A percentile compares a stretch with the other conserved stretches of the same genome.
phyloP scores from a whole-genome alignment of 2,888 invertebrate species.

The Gortyna flavago region DNA sequence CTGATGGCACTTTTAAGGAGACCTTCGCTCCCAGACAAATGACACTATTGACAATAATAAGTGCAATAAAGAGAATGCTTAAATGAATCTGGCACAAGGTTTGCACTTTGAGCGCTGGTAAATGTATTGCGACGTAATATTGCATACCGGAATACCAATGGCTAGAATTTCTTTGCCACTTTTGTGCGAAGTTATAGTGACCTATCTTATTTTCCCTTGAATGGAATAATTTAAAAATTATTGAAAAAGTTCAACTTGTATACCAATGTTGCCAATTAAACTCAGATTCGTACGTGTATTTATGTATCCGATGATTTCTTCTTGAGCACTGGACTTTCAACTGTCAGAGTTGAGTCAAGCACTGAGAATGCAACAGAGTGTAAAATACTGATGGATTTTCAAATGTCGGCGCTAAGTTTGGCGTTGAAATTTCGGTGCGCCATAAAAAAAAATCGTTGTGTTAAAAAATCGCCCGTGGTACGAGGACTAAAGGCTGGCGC shows the following conservation, averaged over 20 bases:
- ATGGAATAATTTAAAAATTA: not conserved
- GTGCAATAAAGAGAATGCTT: slow-evolving; percentile 63
- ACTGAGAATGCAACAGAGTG: not conserved
- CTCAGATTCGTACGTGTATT: not conserved
- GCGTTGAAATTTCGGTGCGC: too few species aligned
- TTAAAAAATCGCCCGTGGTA: too few species aligned
- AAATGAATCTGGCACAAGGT: slow-evolving; percentile 65
- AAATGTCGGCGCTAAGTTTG: not conserved
- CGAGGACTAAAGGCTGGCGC: too few species aligned
- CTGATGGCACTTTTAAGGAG: slow-evolving; percentile 37
- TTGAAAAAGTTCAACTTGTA: not conserved
- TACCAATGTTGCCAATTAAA: not conserved
- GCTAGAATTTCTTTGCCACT: slow-evolving; percentile 28
- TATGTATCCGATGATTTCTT: not conserved
- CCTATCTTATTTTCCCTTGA: not conserved
- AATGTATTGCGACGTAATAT: slow-evolving; percentile 32
- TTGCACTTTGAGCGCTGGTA: slow-evolving; percentile 52
- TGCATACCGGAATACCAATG: slow-evolving; percentile 23
- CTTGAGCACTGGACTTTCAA: not conserved
- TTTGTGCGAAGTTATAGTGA: slow-evolving; percentile 8
- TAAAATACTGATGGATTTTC: not conserved
- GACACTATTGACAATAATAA: slow-evolving; percentile 56
- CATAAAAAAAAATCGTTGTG: too few species aligned
- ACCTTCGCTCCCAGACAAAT: slow-evolving; percentile 56
- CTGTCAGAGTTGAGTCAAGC: not conserved